These are phyloP conservation scores for Mechanitis messenoides DNA, from an alignment of 2,888 invertebrate species.

Conservation along the genomic window DNA sequence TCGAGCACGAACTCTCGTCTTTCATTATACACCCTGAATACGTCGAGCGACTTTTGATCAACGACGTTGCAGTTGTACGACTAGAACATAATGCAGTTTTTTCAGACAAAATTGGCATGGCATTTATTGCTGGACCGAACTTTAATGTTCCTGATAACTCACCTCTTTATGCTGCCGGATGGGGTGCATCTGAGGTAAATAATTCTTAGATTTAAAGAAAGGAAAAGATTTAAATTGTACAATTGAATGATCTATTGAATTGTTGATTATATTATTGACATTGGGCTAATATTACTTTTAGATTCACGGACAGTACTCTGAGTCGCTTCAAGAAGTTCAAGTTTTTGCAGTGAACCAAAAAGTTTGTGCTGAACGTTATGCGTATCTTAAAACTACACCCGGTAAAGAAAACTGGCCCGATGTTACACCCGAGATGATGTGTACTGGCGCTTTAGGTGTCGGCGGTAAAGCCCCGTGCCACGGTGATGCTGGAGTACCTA, in stretches of 20 bases:
- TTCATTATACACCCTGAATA: slow-evolving; percentile 31
- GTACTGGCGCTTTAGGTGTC: slow-evolving; percentile 46
- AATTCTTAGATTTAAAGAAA: background rate
- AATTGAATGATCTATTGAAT: background rate
- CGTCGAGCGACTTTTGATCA: slow-evolving; percentile 23
- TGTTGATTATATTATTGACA: background rate
- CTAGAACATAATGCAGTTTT: slow-evolving; percentile 27
- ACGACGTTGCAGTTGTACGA: slow-evolving; percentile 38
- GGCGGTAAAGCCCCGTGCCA: slow-evolving; percentile 38
- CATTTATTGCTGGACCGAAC: slow-evolving; percentile 29
- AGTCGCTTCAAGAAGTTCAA: slow-evolving; percentile 37
- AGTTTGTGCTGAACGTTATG: slow-evolving; percentile 42
- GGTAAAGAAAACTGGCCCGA: slow-evolving; percentile 48
- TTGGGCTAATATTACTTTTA: slow-evolving; percentile 13
- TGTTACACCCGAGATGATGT: slow-evolving; percentile 49
- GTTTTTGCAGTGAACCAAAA: slow-evolving; percentile 40
- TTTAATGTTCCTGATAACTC: slow-evolving; percentile 29
- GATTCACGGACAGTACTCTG: slow-evolving; percentile 25
- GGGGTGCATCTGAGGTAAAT: slow-evolving; percentile 29
- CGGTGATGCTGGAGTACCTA: slow-evolving; percentile 43
- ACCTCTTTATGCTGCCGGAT: slow-evolving; percentile 26
- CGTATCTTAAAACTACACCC: slow-evolving; percentile 59
- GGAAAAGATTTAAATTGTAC: background rate
- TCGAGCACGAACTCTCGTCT: slow-evolving; percentile 24
- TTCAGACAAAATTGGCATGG: slow-evolving; percentile 18